These are phyloP conservation scores for Heliocidaris tuberculata DNA, from an alignment of 35 echinoderm and acorn worm species.

Conservation along the genomic window DNA sequence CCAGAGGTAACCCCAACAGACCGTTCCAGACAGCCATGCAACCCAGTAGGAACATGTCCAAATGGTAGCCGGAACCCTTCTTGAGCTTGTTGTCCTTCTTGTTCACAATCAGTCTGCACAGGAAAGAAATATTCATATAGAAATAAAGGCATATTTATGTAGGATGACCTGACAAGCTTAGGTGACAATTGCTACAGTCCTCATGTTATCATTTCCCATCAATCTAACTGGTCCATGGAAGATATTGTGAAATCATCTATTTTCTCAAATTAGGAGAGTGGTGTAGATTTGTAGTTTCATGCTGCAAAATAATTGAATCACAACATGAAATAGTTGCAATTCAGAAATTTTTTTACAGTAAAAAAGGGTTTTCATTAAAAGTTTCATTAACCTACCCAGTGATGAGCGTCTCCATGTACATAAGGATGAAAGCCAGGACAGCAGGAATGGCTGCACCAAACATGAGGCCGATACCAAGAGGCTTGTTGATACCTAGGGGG, in stretches of 20 bases:
- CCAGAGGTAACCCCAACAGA: slow-evolving; percentile 82
- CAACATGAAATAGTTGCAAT: neutral
- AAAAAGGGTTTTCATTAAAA: neutral
- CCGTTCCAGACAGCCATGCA: slow-evolving; percentile 59
- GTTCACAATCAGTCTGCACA: slow-evolving; percentile 82
- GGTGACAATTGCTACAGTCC: too few relatives aligned
- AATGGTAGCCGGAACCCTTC: slow-evolving; percentile 87
- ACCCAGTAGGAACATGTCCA: slow-evolving; percentile 83
- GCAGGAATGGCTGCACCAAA: slow-evolving; percentile 84
- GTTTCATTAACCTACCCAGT: slow-evolving; percentile 56
- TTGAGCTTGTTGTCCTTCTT: slow-evolving; percentile 87
- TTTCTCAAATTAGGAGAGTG: too few relatives aligned
- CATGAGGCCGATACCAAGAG: slow-evolving; percentile 58
- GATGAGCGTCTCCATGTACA: slow-evolving; percentile 97
- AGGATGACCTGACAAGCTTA: neutral
- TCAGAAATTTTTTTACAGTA: neutral
- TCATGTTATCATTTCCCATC: too few relatives aligned
- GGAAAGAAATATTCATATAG: slow-evolving; percentile 22
- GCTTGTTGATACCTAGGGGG: slow-evolving; percentile 62
- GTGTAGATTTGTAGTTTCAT: too few relatives aligned
- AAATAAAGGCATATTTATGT: neutral
- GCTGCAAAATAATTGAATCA: neutral
- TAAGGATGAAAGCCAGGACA: slow-evolving; percentile 80
- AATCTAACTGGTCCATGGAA: too few relatives aligned
- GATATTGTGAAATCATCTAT: too few relatives aligned